Base-by-base conservation (phyloP, 2,113 vertebrate genomes). In the Rhombomys opimus region DNA sequence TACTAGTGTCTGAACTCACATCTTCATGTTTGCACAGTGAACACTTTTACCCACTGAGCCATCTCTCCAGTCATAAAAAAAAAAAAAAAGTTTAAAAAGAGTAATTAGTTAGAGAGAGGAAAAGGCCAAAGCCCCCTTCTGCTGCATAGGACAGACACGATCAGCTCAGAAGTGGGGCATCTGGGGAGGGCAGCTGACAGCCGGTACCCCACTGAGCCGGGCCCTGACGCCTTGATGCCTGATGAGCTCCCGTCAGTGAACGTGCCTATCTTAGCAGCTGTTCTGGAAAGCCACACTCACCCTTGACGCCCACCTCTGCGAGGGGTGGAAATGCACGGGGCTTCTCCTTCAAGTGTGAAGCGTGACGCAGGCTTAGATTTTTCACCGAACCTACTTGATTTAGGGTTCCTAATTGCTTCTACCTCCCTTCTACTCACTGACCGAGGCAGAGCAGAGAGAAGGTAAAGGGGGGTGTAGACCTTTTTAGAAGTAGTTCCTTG, bases 201-300 rank as follows among this genome's bases (percentile, higher is more conserved):
- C 2, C 3, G 41, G 46, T 12, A 35, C 65, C 41, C 20, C 35
- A 0, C 15, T 38, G 13, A 3, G 12, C 20, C 2, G 15, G 70
- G 30, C 25, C 81, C 70, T 2, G 3, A 2, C 6, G 6, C 82
- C 1, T 1, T 2, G 3, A 2, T 9, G 6, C 82, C 1, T 1
- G 38, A 30, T 46, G 65, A 30, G 25, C 20, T 77, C 52, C 23
- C 77, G 52, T 59, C 1, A 15, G 61, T 2, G 27, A 67, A 70
- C 5, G 57, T 35, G 52, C 4, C 67, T 1, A 1, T 17, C 25
- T 13, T 9, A 1, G 18, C 87, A 80, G 70, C 70, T 1, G 82
- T 65, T 35, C n/a, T 4, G 20, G 35, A 35, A 41, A 94, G 70
- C 63, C 82, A 20, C 32, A 4, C 20, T 61, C 72, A 57, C 59